These are phyloP conservation scores for Bombus vancouverensis DNA, from an alignment of 1,140 invertebrate species.

Conservation along the genomic window DNA sequence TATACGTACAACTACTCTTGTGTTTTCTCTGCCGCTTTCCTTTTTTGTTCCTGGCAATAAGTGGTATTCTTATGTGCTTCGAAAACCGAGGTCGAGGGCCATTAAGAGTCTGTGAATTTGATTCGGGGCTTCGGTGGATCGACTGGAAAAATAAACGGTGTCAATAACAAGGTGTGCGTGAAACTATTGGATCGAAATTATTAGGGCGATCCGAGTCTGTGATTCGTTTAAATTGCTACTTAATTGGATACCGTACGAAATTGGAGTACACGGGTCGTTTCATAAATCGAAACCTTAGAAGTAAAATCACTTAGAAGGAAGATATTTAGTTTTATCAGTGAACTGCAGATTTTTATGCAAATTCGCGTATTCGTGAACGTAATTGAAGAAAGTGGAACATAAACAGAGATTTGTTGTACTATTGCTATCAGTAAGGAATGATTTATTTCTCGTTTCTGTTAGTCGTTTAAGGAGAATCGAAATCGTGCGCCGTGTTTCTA, in stretches of 20 bases:
- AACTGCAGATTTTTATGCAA: no score
- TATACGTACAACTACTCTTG: constrained; percentile 20
- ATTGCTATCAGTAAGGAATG: no score
- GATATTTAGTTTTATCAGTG: no score
- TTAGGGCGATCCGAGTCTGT: neutral
- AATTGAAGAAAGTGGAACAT: no score
- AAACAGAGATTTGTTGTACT: no score
- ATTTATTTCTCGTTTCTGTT: no score
- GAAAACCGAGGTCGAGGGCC: constrained; percentile 18
- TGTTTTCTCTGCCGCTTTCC: neutral
- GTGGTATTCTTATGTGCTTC: constrained; percentile 28
- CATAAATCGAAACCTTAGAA: no score
- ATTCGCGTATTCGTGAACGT: no score
- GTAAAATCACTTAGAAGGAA: no score
- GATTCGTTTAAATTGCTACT: neutral
- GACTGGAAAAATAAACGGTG: constrained; percentile 15
- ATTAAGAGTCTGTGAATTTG: constrained; percentile 11
- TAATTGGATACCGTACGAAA: neutral
- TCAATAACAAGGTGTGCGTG: neutral
- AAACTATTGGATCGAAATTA: neutral
- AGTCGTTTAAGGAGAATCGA: neutral
- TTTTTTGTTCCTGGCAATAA: constrained; percentile 28
- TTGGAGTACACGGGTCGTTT: no score
- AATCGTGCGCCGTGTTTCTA: neutral
- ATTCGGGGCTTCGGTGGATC: neutral